A percentile compares a stretch with the other conserved stretches of the same genome.
Evolutionary conservation across 2,888 invertebrate species (phyloP).

Genomic region (Amblyjoppa fuscipennis): DNA sequence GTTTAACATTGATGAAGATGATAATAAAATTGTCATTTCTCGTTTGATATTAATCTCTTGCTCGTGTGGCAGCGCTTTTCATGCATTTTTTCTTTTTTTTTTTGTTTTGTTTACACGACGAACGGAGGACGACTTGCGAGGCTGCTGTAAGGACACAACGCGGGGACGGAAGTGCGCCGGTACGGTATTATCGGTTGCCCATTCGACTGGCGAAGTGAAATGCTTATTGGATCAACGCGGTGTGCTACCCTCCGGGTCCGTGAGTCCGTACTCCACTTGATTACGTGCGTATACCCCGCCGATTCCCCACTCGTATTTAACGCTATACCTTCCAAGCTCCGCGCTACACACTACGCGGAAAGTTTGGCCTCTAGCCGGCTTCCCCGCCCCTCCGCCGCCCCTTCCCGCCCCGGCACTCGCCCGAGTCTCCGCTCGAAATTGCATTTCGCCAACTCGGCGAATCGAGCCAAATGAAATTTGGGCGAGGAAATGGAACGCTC

Average conservation of each 20-base stretch:
- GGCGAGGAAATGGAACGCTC: slow-evolving; percentile 37
- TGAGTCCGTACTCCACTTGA: slow-evolving; percentile 32
- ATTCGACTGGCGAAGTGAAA: not conserved
- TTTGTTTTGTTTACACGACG: too few species aligned
- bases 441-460: slow-evolving; percentile 60
- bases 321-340: slow-evolving; percentile 4
- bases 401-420: not conserved
- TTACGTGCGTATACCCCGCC: slow-evolving; percentile 45
- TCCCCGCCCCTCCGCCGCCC: not conserved
- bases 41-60: slow-evolving; percentile 19
- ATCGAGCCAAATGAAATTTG: slow-evolving; percentile 65
- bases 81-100: too few species aligned
- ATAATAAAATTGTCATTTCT: slow-evolving; percentile 45
- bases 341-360: slow-evolving; percentile 2
- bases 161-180: not conserved
- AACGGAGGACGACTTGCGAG: not conserved
- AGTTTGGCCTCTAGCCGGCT: slow-evolving; percentile 24
- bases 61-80: not conserved
- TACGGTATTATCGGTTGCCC: not conserved
- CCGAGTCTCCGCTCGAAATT: slow-evolving; percentile 47
- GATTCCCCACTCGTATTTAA: slow-evolving; percentile 45
- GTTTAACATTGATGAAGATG: slow-evolving; percentile 32
- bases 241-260: not conserved
- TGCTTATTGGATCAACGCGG: slow-evolving; percentile 14
- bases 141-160: not conserved